phyloP scores from a whole-genome alignment of 2,797 vertebrate genomes.

The Halcyon chelicuti region DNA sequence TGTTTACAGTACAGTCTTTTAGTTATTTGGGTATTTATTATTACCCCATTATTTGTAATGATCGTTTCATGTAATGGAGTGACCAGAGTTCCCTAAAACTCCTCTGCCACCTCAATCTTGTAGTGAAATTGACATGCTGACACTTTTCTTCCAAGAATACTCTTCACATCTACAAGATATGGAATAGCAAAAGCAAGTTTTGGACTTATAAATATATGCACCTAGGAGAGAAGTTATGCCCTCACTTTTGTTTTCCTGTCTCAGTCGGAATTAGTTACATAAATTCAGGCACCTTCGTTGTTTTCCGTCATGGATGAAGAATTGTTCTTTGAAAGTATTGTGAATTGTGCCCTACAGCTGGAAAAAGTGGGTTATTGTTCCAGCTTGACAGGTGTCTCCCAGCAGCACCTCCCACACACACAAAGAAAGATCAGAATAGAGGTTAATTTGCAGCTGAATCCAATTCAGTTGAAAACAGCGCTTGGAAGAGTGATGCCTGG shows the following conservation, averaged over 20 bases:
- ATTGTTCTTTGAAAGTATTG: background rate
- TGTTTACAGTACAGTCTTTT: background rate
- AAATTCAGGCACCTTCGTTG: background rate
- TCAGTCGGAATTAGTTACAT: background rate
- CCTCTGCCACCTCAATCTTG: background rate
- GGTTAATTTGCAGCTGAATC: conserved; percentile 30
- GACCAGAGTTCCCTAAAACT: background rate
- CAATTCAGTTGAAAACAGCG: background rate
- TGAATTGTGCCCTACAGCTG: background rate
- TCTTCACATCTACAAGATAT: background rate
- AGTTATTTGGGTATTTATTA: background rate
- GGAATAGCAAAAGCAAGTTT: background rate
- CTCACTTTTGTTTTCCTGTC: background rate
- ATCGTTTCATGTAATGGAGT: background rate
- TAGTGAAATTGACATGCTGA: background rate
- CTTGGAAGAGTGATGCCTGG: background rate
- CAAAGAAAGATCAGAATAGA: background rate
- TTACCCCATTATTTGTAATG: background rate
- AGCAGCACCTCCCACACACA: background rate
- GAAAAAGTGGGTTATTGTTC: background rate
- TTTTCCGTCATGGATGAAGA: conserved; percentile 1
- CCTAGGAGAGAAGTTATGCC: background rate
- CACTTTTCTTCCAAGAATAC: background rate
- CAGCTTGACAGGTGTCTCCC: background rate
- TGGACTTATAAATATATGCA: background rate